Percentiles rank a stretch among this genome's conserved stretches.
Evolutionary conservation across 2,113 vertebrate genomes (phyloP).

Genomic region (Eclectus roratus): DNA sequence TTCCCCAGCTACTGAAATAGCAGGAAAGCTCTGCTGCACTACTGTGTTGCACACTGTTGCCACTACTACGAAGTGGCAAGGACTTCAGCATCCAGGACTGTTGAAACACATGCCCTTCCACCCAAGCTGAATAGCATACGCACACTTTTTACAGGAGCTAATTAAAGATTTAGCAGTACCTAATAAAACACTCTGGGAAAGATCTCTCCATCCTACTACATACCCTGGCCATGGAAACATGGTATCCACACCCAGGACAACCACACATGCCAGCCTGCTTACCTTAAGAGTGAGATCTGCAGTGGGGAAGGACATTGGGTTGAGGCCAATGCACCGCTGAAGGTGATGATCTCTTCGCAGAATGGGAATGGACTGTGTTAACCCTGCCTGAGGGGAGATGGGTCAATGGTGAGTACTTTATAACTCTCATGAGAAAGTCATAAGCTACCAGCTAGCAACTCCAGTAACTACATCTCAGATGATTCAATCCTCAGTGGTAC

Average conservation of each 20-base stretch:
- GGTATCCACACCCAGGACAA: background rate
- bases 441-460: background rate
- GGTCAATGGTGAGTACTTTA: background rate
- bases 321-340: slow-evolving; percentile 91
- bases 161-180: background rate
- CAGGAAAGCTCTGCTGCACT: background rate
- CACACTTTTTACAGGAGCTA: background rate
- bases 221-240: background rate
- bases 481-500: background rate
- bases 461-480: background rate
- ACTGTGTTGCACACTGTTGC: too few relatives aligned
- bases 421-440: background rate
- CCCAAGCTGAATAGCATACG: fast-evolving
- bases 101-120: background rate
- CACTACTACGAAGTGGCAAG: background rate
- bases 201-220: background rate
- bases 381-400: slow-evolving; percentile 74
- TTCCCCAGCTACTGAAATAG: background rate
- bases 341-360: slow-evolving; percentile 93
- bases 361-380: slow-evolving; percentile 92
- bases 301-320: slow-evolving; percentile 91
- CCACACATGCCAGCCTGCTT: background rate
- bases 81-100: background rate
- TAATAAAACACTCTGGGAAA: background rate
- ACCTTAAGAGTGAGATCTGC: slow-evolving; percentile 97